Conservation (phyloP, 2,113 vertebrate genomes). For the Arizona elegans region DNA sequence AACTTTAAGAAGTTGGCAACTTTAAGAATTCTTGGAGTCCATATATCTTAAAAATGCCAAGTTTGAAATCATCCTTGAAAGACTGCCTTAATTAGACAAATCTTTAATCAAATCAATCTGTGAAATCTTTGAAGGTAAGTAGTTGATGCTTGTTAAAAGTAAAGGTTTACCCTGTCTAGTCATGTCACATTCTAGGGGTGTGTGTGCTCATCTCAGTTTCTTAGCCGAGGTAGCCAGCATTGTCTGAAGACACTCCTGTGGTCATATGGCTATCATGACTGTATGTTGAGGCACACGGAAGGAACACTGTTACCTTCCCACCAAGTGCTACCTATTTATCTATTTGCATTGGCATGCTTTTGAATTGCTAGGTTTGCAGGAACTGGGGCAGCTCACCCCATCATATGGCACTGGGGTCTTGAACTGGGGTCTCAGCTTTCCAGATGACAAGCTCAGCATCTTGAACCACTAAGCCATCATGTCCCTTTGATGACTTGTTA, state of each 20-base stretch:
- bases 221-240: not conserved
- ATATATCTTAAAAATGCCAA: not conserved
- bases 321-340: not conserved
- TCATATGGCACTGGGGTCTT: not conserved
- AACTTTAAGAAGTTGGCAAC: not conserved
- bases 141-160: not conserved
- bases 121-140: not conserved
- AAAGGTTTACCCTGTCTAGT: not conserved
- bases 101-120: not conserved
- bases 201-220: not conserved
- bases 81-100: not conserved
- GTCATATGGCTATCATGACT: not conserved
- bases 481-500: not conserved
- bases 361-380: not conserved
- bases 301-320: not conserved
- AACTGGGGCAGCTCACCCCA: not conserved
- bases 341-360: not conserved
- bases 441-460: not conserved
- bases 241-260: not conserved
- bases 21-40: not conserved
- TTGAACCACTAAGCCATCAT: not conserved
- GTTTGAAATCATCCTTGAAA: not conserved
- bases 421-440: not conserved
- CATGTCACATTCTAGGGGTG: not conserved
- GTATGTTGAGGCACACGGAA: not conserved